Conservation (phyloP, 2,113 vertebrate genomes). For the Cairina moschata region DNA sequence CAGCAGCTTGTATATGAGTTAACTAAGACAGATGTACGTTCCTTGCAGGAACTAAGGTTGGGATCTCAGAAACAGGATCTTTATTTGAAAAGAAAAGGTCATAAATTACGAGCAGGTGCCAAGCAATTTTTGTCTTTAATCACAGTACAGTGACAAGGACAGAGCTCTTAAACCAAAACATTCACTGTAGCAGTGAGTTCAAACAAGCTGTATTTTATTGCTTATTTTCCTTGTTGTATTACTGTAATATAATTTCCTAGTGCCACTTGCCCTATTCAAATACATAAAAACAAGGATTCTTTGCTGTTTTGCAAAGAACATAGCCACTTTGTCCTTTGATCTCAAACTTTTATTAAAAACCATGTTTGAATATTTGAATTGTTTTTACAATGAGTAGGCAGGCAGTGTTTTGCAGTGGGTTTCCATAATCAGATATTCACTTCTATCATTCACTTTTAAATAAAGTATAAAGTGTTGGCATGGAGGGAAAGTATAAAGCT, state of each 20-base stretch:
- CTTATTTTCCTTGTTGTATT: constrained; percentile 13
- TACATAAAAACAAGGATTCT: constrained; percentile 22
- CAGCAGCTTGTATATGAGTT: not conserved
- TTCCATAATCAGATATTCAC: constrained; percentile 44
- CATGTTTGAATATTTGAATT: constrained; percentile 41
- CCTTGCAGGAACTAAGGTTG: not conserved
- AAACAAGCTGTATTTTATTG: not conserved
- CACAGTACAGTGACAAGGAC: not conserved
- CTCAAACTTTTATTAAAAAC: constrained; percentile 50
- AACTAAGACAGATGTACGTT: not conserved
- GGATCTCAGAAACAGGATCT: not conserved
- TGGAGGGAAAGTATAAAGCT: not conserved
- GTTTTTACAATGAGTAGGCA: constrained; percentile 30
- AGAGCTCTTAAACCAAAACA: not conserved
- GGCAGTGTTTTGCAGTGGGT: not conserved
- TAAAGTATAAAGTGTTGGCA: constrained; percentile 27
- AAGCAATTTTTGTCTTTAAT: not conserved
- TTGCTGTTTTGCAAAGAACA: constrained; percentile 5
- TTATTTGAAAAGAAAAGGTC: not conserved
- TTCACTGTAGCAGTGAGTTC: not conserved
- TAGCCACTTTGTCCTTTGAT: constrained; percentile 30
- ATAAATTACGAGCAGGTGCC: not conserved
- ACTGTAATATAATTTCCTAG: constrained; percentile 14
- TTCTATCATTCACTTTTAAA: constrained; percentile 39
- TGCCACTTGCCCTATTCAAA: constrained; percentile 23